phyloP scores from a whole-genome alignment of 2,113 vertebrate genomes.

The Propithecus coquereli region DNA sequence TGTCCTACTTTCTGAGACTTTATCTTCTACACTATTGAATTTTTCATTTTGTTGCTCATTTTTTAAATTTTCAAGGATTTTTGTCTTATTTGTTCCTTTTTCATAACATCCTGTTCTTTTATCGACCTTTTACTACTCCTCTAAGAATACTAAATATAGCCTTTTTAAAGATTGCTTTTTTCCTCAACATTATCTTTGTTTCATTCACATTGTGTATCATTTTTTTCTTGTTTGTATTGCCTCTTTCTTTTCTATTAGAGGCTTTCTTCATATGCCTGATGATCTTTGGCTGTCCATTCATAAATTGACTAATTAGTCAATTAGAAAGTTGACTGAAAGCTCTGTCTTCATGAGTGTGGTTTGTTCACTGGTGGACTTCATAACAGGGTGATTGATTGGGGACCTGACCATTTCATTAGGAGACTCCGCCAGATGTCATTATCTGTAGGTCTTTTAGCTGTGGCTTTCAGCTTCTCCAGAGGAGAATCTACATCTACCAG shows the following conservation, averaged over 20 bases:
- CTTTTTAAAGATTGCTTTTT: background rate
- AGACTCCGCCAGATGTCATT: background rate
- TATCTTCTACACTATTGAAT: background rate
- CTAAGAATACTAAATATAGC: background rate
- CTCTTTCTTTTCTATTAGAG: background rate
- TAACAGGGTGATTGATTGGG: background rate
- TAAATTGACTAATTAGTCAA: background rate
- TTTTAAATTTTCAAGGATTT: background rate
- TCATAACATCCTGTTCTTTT: background rate
- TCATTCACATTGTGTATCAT: background rate
- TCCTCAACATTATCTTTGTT: background rate
- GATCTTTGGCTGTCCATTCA: background rate
- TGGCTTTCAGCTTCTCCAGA: background rate
- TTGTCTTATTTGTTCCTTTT: background rate
- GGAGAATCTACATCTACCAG: background rate
- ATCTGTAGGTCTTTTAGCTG: background rate
- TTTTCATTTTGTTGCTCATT: background rate
- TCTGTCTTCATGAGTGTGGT: background rate
- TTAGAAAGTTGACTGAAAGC: background rate
- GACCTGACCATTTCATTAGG: background rate
- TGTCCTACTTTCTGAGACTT: background rate
- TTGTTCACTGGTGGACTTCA: background rate
- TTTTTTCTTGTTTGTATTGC: background rate
- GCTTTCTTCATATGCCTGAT: background rate
- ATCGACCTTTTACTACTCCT: background rate